Percentiles rank a stretch among this genome's conserved stretches.
phyloP scores from a whole-genome alignment of 2,113 vertebrate species.

The Halichoerus grypus region DNA sequence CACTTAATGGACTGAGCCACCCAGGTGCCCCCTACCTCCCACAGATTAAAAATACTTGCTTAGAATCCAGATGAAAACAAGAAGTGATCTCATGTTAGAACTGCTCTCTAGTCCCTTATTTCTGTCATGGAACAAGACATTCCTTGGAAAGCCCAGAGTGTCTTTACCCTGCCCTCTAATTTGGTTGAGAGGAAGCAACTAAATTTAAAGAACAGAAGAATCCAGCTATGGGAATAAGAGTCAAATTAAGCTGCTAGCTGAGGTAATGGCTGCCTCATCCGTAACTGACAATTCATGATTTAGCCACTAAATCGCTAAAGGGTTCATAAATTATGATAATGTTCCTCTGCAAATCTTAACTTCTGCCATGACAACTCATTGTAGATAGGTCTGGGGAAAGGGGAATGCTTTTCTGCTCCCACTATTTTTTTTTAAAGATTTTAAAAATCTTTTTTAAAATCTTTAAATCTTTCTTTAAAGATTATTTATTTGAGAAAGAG shows the following conservation, averaged over 20 bases:
- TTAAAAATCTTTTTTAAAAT: neutral
- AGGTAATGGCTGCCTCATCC: neutral
- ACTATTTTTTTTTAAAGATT: neutral
- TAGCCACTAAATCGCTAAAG: constrained; percentile 3
- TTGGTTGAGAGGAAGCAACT: constrained; percentile 36
- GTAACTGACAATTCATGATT: neutral
- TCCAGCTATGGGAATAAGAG: neutral
- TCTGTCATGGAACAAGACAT: constrained; percentile 14
- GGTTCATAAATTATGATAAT: neutral
- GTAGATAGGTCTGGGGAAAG: neutral
- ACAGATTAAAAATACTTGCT: constrained; percentile 8
- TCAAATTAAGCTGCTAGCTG: constrained; percentile 3
- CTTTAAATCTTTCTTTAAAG: neutral
- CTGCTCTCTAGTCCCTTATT: constrained; percentile 43
- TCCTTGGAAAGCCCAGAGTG: constrained; percentile 3
- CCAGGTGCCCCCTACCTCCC: neutral
- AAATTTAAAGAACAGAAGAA: constrained; percentile 49
- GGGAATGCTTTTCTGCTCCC: neutral
- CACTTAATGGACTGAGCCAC: neutral
- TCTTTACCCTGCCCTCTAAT: neutral
- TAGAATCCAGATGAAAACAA: constrained; percentile 56
- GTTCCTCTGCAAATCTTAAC: constrained; percentile 24
- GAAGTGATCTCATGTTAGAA: constrained; percentile 26
- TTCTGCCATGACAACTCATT: neutral
- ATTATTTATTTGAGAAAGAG: neutral